Percentiles rank a stretch among this genome's conserved stretches.
These are phyloP conservation scores for Anolis apletophallus DNA, from an alignment of 2,797 vertebrate genomes.

Conservation along the genomic window DNA sequence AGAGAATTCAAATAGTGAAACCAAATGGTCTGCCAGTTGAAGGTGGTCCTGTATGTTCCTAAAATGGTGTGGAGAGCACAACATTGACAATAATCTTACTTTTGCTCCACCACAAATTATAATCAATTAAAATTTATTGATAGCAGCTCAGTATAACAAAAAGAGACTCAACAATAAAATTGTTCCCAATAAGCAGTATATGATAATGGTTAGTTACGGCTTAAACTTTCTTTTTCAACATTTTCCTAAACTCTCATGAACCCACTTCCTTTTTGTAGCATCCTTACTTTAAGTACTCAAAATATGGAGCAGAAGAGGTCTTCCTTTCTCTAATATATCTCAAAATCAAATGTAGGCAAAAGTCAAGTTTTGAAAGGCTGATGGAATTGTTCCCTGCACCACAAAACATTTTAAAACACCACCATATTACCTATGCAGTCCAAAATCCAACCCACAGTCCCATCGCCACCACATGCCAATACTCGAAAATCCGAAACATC, in stretches of 20 bases:
- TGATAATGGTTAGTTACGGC: slow-evolving; percentile 31
- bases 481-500: slow-evolving; percentile 92
- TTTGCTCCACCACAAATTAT: background rate
- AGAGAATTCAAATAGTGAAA: background rate
- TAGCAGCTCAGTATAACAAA: slow-evolving; percentile 25
- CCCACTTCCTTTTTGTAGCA: background rate
- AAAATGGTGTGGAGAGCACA: background rate
- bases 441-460: slow-evolving; percentile 95
- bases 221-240: slow-evolving; percentile 7
- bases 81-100: slow-evolving; percentile 9
- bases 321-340: background rate
- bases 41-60: background rate
- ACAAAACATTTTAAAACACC: slow-evolving; percentile 46
- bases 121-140: background rate
- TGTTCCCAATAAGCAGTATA: slow-evolving; percentile 13
- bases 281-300: slow-evolving; percentile 26
- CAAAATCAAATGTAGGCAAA: background rate
- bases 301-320: background rate
- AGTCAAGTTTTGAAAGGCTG: slow-evolving; percentile 2
- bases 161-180: slow-evolving; percentile 14
- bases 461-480: slow-evolving; percentile 91
- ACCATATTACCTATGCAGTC: slow-evolving; percentile 91
- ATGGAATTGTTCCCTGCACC: slow-evolving; percentile 34
- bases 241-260: background rate
- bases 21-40: background rate